Evolutionary conservation across 2,797 vertebrate species (phyloP), one percentile per base, ranked within the genome.

Genomic region (Astyanax mexicanus): DNA sequence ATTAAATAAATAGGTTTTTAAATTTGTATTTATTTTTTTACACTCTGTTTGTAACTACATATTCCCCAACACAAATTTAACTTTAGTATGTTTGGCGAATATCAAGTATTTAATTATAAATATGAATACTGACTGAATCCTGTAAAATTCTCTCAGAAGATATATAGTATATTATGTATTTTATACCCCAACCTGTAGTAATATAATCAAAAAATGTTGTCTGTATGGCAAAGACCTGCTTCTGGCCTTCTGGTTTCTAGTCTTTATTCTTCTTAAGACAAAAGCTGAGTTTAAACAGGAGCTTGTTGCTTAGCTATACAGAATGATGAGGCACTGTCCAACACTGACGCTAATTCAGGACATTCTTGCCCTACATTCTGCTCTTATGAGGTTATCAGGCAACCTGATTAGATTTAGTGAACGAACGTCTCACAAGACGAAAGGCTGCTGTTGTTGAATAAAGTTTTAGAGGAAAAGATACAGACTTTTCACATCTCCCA

Each of bases 391-490:
- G 27, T 17, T 67, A 15, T 57, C 27, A 66, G 19, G 15, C 51
- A 57, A 44, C 51, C 40, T 47, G 54, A 57, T 57, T 57, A 67
- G 54, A 67, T 45, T 47, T 57, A 3, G 5, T 32, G 23, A 57
- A 40, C 40, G 29, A 15, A 38, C 35, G 38, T 64, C 60, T 32
- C 4, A 13, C 58, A 52, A 37, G 27, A 47, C 27, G 29, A 65
- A 25, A 21, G 58, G 10, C 7, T 11, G n/a, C 35, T 61, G 13
- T 60, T 19, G 17, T 17, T n/a, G 32, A 13, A 44, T 19, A 58
- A 17, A 32, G 29, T 32, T 32, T 32, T n/a, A n/a, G 45, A 0
- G 45, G 45, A 19, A 45, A 15, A 45, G 42, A 11, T 40, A 29
- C n/a, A 32, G 29, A 32, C 29, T 5, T 5, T 13, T 42, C 11